Evolutionary conservation across 30 jellyfish, hydroid and myxozoan species (phyloP).

Genomic region (Calvadosia cruxmelitensis): DNA sequence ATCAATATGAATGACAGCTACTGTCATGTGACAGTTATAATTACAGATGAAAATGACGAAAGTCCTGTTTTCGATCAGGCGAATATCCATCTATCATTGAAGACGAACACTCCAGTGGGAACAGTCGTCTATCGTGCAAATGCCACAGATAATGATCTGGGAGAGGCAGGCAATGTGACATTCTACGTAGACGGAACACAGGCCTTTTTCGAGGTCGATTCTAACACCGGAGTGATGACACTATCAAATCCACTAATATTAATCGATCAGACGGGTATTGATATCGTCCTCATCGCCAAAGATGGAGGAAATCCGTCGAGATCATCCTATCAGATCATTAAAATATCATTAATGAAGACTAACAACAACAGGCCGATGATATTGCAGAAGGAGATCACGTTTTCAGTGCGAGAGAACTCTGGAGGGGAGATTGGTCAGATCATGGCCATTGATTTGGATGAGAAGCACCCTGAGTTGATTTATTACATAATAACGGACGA

Average conservation of each 20-base stretch:
- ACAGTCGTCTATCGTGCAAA: not conserved
- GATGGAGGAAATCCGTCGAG: not conserved
- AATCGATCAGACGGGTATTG: too few relatives aligned
- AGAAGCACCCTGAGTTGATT: not conserved
- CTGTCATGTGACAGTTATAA: not conserved
- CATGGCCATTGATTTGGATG: not conserved
- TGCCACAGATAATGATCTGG: not conserved
- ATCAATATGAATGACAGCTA: not conserved
- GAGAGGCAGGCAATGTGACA: not conserved
- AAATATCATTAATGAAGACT: not conserved
- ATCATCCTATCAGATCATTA: not conserved
- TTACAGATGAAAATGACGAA: not conserved
- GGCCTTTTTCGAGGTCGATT: not conserved
- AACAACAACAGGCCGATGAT: not conserved
- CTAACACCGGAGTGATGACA: not conserved
- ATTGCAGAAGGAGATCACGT: not conserved
- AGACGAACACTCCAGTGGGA: not conserved
- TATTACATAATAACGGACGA: not conserved
- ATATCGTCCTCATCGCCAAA: not conserved
- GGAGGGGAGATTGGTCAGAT: not conserved
- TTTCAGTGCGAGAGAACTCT: not conserved
- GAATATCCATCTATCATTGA: not conserved
- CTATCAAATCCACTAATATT: too few relatives aligned
- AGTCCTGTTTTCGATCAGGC: not conserved
- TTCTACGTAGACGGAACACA: not conserved